Base-by-base conservation (phyloP, 2,888 invertebrate genomes). In the Eueremaeus valkanovi region DNA sequence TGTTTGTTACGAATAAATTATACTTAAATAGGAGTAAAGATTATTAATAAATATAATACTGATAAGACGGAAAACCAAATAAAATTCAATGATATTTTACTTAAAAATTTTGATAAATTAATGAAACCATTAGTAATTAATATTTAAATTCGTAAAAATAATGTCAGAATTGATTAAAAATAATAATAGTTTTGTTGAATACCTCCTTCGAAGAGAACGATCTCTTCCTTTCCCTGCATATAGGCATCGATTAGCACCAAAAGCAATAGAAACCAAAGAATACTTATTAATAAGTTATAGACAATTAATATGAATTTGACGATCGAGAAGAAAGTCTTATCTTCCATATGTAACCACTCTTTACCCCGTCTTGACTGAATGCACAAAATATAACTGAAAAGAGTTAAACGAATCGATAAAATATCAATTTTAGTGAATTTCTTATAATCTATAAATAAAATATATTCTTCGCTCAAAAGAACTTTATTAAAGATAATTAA, bases 301-400 rank as follows among this genome's bases (percentile, higher is more conserved):
- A 66, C 1, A 33, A 66, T 36, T 33, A 66, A 66, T n/a, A 66
- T 66, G 33, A 66, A n/a, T 36, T 66, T 66, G 11, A 66, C 66
- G 8, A 66, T n/a, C 6, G 66, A n/a, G 36, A 66, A 66, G n/a
- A 66, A 36, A 5, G 66, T 66, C 21, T 36, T 66, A 21, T 66
- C 66, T 36, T 66, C 66, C 66, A 66, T 66, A 51, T 45, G 11
- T 45, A 13, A 5, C 45, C 11, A 45, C 8, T 40, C 8, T 9
- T 40, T 40, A 6, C 6, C 40, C 11, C 6, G 40, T 6, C 11
- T 40, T 40, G 11, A 40, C 11, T 40, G 6, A 11, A 40, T 40
- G 6, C 11, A 40, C 11, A 11, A 40, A 40, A 40, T 40, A 40
- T 40, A 40, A 9, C 11, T 11, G 5, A 11, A 9, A 5, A 40